Conservation (phyloP, 2,797 vertebrate species). For the Chloroceryle amazona region DNA sequence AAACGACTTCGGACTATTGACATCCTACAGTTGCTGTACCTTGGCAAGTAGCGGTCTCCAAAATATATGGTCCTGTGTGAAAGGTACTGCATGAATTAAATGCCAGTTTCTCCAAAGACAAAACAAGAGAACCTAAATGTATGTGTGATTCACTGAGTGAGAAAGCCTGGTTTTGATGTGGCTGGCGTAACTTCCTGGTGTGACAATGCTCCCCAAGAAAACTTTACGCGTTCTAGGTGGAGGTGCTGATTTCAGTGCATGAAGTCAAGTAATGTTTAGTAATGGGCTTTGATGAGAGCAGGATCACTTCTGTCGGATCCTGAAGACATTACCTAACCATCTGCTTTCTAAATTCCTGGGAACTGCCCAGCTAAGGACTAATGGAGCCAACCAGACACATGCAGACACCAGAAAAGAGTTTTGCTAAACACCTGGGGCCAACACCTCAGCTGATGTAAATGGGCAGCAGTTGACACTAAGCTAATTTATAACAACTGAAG, state of each 20-base stretch:
- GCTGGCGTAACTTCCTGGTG: rapidly evolving
- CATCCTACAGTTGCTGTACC: neutral
- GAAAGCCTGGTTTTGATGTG: neutral
- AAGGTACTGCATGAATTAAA: neutral
- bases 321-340: constrained; percentile 43
- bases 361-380: constrained; percentile 16
- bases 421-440: constrained; percentile 15
- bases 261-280: neutral
- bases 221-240: neutral
- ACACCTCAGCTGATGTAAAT: constrained; percentile 29
- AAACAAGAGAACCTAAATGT: neutral
- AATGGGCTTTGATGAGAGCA: neutral
- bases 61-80: rapidly evolving
- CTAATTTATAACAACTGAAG: constrained; percentile 35
- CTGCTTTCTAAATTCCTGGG: neutral
- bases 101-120: neutral
- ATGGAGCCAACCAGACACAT: constrained; percentile 8
- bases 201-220: neutral
- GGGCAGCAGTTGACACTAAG: neutral
- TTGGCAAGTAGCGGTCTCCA: neutral
- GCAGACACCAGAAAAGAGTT: neutral
- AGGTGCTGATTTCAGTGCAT: neutral
- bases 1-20: neutral
- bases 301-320: neutral
- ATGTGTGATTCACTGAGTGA: neutral